Evolutionary conservation across 2,888 invertebrate genomes (phyloP).

Genomic region (Cheilosia pagana): DNA sequence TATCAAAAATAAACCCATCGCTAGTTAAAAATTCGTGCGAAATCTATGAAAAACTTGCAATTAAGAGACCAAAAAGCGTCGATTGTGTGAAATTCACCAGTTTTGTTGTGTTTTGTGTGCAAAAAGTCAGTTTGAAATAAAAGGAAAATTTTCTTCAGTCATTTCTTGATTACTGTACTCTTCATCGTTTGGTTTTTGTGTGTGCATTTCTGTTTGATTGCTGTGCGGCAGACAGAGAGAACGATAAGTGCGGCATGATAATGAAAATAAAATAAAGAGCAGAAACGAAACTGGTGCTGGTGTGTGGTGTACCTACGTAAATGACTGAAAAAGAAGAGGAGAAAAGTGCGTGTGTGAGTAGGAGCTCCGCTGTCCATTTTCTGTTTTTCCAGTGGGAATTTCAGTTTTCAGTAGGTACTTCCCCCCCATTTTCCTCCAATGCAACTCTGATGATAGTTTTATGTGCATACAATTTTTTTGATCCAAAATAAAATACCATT

Average conservation of each 20-base stretch:
- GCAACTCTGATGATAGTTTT: not conserved
- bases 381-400: constrained; percentile 70
- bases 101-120: constrained; percentile 77
- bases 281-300: constrained; percentile 9
- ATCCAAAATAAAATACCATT: constrained; percentile 7
- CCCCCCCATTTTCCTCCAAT: constrained; percentile 1
- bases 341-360: constrained; percentile 50
- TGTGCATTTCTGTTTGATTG: constrained; percentile 53
- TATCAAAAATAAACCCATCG: constrained; percentile 45
- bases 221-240: constrained; percentile 52
- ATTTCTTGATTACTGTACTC: constrained; percentile 73
- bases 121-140: constrained; percentile 79
- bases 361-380: constrained; percentile 72
- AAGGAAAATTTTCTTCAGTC: constrained; percentile 55
- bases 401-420: constrained; percentile 70
- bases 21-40: constrained; percentile 76
- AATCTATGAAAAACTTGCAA: constrained; percentile 76
- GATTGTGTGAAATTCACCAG: constrained; percentile 75
- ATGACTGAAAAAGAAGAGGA: constrained; percentile 25
- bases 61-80: constrained; percentile 73
- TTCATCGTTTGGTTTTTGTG: constrained; percentile 50
- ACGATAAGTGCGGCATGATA: constrained; percentile 44
- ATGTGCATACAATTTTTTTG: not conserved
- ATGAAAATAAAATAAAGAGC: constrained; percentile 45
- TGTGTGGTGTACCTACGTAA: constrained; percentile 19